phyloP scores from a whole-genome alignment of 2,797 vertebrate genomes.

The Silurus lanzhouensis region DNA sequence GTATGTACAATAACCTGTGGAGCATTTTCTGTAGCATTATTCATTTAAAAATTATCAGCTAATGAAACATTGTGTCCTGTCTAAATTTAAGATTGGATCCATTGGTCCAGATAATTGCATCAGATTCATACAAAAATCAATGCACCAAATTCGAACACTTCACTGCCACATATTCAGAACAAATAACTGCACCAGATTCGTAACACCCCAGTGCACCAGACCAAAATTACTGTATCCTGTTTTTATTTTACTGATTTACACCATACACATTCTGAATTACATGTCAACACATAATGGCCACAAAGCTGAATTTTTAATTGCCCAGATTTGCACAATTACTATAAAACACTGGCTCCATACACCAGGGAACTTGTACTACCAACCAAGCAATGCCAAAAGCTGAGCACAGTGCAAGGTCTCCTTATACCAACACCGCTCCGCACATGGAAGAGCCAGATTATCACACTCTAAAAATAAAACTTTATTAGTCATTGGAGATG shows the following conservation, averaged over 20 bases:
- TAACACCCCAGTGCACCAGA: too few relatives aligned
- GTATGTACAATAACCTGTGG: not conserved
- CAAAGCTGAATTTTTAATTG: not conserved
- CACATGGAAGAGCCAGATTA: not conserved
- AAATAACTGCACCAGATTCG: too few relatives aligned
- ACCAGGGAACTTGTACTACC: not conserved
- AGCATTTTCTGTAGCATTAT: not conserved
- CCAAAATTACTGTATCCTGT: not conserved
- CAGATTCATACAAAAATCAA: too few relatives aligned
- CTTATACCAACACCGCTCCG: not conserved
- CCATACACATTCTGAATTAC: not conserved
- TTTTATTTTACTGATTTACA: not conserved
- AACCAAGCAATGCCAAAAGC: constrained; percentile 8
- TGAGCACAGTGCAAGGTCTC: not conserved
- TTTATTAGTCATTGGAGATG: not conserved
- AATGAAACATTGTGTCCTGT: not conserved
- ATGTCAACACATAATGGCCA: not conserved
- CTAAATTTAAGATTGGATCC: not conserved
- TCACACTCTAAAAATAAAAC: not conserved
- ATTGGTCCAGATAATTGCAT: too few relatives aligned
- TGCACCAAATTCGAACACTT: too few relatives aligned
- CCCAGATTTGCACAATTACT: not conserved
- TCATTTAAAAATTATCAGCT: not conserved
- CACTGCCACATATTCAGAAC: too few relatives aligned
- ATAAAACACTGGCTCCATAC: not conserved